phyloP scores from a whole-genome alignment of 2,797 vertebrate species.

The Cercopithecus petaurista region DNA sequence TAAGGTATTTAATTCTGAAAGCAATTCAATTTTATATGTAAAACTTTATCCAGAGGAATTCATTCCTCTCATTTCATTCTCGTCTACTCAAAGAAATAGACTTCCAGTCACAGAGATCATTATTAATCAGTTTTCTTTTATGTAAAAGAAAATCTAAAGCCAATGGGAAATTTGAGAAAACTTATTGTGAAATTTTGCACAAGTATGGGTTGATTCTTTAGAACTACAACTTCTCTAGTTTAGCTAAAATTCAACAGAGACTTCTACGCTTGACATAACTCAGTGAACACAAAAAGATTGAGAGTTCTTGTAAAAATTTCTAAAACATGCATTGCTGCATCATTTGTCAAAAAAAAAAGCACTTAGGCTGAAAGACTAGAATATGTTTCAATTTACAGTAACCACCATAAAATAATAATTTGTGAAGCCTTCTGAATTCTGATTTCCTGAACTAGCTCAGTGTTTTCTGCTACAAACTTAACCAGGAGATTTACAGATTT shows the following conservation, averaged over 20 bases:
- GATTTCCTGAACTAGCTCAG: not conserved
- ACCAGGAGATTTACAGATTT: not conserved
- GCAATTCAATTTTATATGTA: conserved; percentile 20
- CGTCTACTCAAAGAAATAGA: not conserved
- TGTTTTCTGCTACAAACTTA: not conserved
- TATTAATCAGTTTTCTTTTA: not conserved
- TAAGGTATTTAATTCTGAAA: not conserved
- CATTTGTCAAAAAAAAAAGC: not conserved
- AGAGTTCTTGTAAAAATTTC: not conserved
- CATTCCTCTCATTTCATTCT: not conserved
- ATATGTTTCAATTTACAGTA: not conserved
- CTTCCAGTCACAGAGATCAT: not conserved
- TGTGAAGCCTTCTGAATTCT: not conserved
- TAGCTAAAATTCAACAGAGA: conserved; percentile 19
- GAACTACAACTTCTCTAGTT: not conserved
- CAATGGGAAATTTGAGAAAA: not conserved
- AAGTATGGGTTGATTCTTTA: not conserved
- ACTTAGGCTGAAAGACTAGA: not conserved
- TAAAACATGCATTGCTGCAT: not conserved
- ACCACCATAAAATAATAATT: not conserved
- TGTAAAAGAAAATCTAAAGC: not conserved
- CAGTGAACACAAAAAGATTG: not conserved
- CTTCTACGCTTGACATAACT: not conserved
- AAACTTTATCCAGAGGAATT: not conserved
- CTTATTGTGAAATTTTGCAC: conserved; percentile 4